Evolutionary conservation across 1,140 invertebrate species (phyloP), one percentile per base, ranked within the genome.

Genomic region (Anthonomus grandis): DNA sequence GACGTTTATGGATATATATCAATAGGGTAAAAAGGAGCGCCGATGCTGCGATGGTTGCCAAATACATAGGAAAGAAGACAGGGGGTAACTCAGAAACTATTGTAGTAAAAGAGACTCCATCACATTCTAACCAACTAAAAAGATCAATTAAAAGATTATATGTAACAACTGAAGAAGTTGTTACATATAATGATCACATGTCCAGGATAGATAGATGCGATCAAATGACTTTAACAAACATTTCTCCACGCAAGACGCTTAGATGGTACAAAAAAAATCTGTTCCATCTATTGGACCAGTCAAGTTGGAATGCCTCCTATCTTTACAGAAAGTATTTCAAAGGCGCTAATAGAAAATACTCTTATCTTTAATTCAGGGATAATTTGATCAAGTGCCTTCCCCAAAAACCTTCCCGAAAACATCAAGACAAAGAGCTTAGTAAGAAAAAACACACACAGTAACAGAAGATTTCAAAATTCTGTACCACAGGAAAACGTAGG

Each of bases 1-100:
- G 22, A 37, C 13, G 10, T 50, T 17, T 52, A 37, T 41, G 65
- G 72, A 0, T 61, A 55, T 8, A 71, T 70, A 37, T 73, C 69
- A 68, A 65, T 61, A 22, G 70, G 74, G 5, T 68, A 66, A 37
- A 51, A 64, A 5, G 61, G 64, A 48, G 67, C 70, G 6, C 9
- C 24, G 5, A 12, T 22, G 21, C 57, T 72, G 44, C 59, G 1
- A 42, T 64, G 21, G 23, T 49, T 10, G 24, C 6, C 23, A 67
- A 65, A 23, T 52, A 41, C 50, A 25, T 27, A 50, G 63, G 64
- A 8, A 45, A 34, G 19, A 41, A 15, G n/a, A n/a, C n/a, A n/a
- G n/a, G n/a, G n/a, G n/a, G n/a, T n/a, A n/a, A n/a, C n/a, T n/a
- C n/a, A n/a, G n/a, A n/a, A n/a, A n/a, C n/a, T n/a, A n/a, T n/a